These are phyloP conservation scores for mouse (Mus musculus) DNA, from an alignment of 2,113 vertebrate genomes.

Conservation along the genomic window DNA sequence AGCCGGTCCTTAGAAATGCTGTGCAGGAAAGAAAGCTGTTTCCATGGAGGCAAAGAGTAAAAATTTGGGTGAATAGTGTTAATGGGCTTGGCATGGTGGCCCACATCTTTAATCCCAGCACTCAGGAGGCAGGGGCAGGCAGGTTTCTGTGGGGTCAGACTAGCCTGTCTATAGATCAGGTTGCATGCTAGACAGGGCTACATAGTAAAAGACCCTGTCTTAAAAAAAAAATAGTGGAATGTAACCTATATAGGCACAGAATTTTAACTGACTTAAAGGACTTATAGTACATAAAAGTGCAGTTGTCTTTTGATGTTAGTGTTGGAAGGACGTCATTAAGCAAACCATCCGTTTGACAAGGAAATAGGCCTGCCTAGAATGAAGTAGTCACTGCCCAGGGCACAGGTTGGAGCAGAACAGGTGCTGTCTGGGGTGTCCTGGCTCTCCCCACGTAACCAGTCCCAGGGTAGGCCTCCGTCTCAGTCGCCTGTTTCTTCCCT, in stretches of 20 bases:
- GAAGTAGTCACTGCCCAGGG: not conserved
- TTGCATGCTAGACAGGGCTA: not conserved
- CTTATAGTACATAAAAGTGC: not conserved
- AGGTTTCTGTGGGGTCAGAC: not conserved
- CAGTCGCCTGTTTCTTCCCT: not conserved
- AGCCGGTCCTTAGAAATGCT: not conserved
- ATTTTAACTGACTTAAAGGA: not conserved
- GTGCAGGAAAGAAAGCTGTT: not conserved
- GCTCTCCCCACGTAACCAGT: not conserved
- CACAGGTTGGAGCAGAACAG: not conserved
- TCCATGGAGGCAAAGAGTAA: not conserved
- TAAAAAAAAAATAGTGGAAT: not conserved
- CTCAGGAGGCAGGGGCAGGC: not conserved
- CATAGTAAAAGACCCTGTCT: not conserved
- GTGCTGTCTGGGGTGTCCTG: not conserved
- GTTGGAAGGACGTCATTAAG: not conserved
- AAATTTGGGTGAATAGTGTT: not conserved
- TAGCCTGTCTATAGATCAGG: not conserved
- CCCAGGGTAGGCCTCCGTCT: not conserved
- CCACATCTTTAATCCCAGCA: not conserved
- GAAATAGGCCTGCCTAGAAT: not conserved
- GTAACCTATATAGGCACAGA: not conserved
- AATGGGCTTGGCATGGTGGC: not conserved
- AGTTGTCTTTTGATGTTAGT: not conserved
- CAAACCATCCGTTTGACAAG: not conserved